phyloP scores from a whole-genome alignment of 2,113 vertebrate species.

The Aplodontia rufa region DNA sequence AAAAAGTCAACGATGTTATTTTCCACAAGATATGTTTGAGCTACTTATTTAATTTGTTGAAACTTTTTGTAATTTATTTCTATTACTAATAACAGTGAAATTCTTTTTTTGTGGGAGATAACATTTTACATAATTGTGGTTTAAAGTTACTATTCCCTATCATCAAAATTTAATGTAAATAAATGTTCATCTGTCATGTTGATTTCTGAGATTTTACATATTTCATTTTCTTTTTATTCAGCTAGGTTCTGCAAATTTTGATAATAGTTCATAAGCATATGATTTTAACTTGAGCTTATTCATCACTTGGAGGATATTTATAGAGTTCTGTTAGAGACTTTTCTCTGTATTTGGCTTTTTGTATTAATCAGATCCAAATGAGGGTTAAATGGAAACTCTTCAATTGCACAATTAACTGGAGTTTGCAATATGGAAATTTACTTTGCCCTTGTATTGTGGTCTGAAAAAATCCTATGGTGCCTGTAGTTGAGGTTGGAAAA shows the following conservation, averaged over 20 bases:
- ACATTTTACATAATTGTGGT: conserved; percentile 6
- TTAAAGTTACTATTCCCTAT: conserved; percentile 20
- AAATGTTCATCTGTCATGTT: neutral
- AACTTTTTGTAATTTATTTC: neutral
- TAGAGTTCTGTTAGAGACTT: neutral
- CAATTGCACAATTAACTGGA: neutral
- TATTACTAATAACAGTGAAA: conserved; percentile 27
- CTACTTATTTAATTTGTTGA: neutral
- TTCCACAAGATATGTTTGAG: neutral
- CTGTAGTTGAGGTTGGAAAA: conserved; percentile 23
- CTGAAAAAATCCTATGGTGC: neutral
- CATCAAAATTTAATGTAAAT: neutral
- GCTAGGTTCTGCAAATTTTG: neutral
- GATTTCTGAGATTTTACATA: neutral
- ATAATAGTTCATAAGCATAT: neutral
- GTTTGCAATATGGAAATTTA: neutral
- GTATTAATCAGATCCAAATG: neutral
- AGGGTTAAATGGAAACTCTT: neutral
- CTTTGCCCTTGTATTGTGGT: neutral
- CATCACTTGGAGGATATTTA: neutral
- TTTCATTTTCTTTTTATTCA: conserved; percentile 27
- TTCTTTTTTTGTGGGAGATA: neutral
- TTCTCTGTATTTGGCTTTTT: conserved; percentile 1
- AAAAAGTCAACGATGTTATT: neutral
- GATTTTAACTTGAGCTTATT: conserved; percentile 7